Conservation (phyloP, 2,888 invertebrate species). For the Harpalus rufipes region DNA sequence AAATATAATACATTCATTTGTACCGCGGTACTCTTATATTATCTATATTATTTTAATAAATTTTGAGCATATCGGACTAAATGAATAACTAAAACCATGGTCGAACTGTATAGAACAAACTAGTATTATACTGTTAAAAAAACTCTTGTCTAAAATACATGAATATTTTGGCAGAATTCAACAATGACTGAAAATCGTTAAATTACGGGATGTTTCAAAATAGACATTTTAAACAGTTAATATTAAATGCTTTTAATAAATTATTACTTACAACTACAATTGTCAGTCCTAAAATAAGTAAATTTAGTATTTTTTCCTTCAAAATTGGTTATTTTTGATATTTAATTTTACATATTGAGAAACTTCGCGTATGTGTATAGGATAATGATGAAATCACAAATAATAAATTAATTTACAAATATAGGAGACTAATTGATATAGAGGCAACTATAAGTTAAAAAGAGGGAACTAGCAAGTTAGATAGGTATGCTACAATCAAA, state of each 20-base stretch:
- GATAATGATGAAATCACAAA: conserved; percentile 6
- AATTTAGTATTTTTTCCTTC: neutral
- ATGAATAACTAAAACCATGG: conserved; percentile 2
- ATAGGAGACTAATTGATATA: conserved; percentile 7
- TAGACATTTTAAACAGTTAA: neutral
- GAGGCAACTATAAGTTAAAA: conserved; percentile 13
- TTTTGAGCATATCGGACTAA: conserved; percentile 14
- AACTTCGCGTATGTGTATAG: conserved; percentile 16
- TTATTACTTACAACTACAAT: neutral
- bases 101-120: neutral
- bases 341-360: neutral
- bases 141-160: neutral
- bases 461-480: conserved; percentile 27
- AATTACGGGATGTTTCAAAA: neutral
- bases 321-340: neutral
- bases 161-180: conserved; percentile 21
- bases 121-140: neutral
- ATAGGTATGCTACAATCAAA: conserved; percentile 16
- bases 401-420: conserved; percentile 25
- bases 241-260: neutral
- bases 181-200: conserved; percentile 17
- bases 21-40: conserved; percentile 35
- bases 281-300: neutral
- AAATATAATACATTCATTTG: conserved; percentile 52
- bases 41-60: neutral